Evolutionary conservation across 2,113 vertebrate genomes (phyloP), one percentile per base, ranked within the genome.

Genomic region (Otus sunia): DNA sequence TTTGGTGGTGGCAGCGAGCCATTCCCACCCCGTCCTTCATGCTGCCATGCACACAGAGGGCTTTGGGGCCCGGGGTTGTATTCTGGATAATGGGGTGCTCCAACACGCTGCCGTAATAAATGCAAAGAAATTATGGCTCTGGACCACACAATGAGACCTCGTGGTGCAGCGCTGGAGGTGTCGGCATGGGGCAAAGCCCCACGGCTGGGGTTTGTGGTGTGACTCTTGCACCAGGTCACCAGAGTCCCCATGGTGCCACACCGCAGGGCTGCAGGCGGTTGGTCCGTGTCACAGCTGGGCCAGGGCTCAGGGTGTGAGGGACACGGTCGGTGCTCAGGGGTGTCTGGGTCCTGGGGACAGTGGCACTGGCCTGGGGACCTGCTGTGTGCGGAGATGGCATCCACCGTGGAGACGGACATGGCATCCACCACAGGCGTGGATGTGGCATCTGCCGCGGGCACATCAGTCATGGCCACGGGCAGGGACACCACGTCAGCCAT

Each of bases 61-160:
- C 43, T 75, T 12, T 27, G 75, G 37, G 78, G 36, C 37, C 37
- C 0, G 1, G 56, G 74, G 34, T 0, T 2, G 2, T 49, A 2
- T 5, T 32, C 64, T 0, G 8, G 39, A 2, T n/a, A 4, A 32
- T 0, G 2, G 29, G 26, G 43, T 1, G 1, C 53, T 39, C 19
- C n/a, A 1, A 20, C 3, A 5, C 2, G 2, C 43, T 64, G 43
- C 60, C 1, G 2, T 1, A 1, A 7, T 19, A 36, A 4, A 4
- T 0, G 36, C 27, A 20, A 13, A 43, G 75, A 25, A 39, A 34
- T 18, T 13, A 15, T 6, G 52, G 45, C 34, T 34, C 64, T 11
- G 82, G 66, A 62, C 37, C 55, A 12, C 1, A 0, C 36, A 13
- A 5, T 0, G 1, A 21, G 11, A 34, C 58, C 59, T 29, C 2